phyloP scores from a whole-genome alignment of 2,888 invertebrate genomes.

The Trissoscelio sp. region DNA sequence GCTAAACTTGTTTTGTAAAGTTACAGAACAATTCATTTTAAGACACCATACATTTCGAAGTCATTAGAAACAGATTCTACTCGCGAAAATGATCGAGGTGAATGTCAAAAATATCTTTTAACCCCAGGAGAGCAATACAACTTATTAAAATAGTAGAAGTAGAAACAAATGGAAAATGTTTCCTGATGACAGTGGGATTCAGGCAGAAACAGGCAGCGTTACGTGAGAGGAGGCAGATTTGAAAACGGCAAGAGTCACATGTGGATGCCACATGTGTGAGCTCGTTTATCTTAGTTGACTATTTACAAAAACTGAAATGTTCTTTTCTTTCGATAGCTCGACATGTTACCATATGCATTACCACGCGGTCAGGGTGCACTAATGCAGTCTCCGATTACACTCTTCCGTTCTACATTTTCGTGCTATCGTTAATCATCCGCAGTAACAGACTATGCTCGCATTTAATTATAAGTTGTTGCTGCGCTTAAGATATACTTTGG shows the following conservation, averaged over 20 bases:
- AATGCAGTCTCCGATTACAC: slow-evolving; percentile 69
- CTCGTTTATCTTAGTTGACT: slow-evolving; percentile 69
- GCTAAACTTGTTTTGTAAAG: too few relatives aligned
- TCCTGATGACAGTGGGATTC: slow-evolving; percentile 23
- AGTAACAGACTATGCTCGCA: slow-evolving; percentile 41
- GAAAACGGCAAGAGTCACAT: slow-evolving; percentile 66
- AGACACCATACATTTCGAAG: too few relatives aligned
- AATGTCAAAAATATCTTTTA: slow-evolving; percentile 25
- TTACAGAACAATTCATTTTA: too few relatives aligned
- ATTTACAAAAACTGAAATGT: slow-evolving; percentile 64
- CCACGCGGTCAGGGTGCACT: slow-evolving; percentile 63
- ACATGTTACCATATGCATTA: slow-evolving; percentile 57
- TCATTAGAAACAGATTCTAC: too few relatives aligned
- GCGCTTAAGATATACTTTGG: slow-evolving; percentile 43
- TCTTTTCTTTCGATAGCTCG: slow-evolving; percentile 65
- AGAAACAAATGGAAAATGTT: slow-evolving; percentile 59
- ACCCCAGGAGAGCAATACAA: slow-evolving; percentile 28
- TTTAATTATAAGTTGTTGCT: slow-evolving; percentile 65
- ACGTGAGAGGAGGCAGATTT: slow-evolving; percentile 51
- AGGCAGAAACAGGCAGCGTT: slow-evolving; percentile 60
- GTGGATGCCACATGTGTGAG: slow-evolving; percentile 72
- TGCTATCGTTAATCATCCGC: slow-evolving; percentile 66
- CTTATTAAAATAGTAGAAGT: slow-evolving; percentile 36
- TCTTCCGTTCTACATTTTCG: slow-evolving; percentile 67
- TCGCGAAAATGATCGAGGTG: neutral